Base-by-base conservation (phyloP, 2,113 vertebrate genomes). In the Chunga burmeisteri region DNA sequence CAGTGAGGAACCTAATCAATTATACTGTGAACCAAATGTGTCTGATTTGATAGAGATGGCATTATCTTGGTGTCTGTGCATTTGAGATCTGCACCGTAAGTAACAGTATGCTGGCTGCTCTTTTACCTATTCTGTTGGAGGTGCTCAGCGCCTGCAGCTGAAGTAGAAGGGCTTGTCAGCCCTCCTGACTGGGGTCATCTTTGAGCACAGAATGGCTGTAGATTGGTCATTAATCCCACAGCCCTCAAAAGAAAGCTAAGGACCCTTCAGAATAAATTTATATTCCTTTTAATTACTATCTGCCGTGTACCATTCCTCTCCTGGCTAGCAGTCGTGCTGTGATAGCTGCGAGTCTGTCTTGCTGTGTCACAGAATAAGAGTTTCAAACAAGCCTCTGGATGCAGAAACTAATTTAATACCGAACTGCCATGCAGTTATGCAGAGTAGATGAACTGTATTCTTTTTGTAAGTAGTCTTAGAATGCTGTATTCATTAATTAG, bases 21-120 rank as follows among this genome's bases (percentile, higher is more conserved):
- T 62, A 9, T 13, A 14, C n/a, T 3, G 5, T 12, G 68, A n/a
- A 38, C 7, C 3, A 1, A 23, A 56, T 3, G 22, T 3, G 19
- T 38, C 32, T 63, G 75, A 20, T 55, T 42, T 59, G 87, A 38
- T 15, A 7, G 68, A 52, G 72, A 14, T 32, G 53, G 29, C 12
- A 8, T 59, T 70, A 6, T 46, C 52, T 68, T 44, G 16, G 65
- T 49, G 40, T 13, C 55, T n/a, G 30, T 22, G 25, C 4, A 0
- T 26, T 13, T 18, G 32, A 86, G 81, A 81, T 47, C 17, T 63
- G 71, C 12, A 7, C 47, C 1, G 0, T 36, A 4, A 26, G 49
- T 29, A 16, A 4, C 40, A 5, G 16, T 10, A 4, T 1, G 2
- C 74, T 27, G 85, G 12, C 55, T 74, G 42, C 66, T 95, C 26